Base-by-base conservation (phyloP, 2,113 vertebrate genomes). In the Sciurus niger region DNA sequence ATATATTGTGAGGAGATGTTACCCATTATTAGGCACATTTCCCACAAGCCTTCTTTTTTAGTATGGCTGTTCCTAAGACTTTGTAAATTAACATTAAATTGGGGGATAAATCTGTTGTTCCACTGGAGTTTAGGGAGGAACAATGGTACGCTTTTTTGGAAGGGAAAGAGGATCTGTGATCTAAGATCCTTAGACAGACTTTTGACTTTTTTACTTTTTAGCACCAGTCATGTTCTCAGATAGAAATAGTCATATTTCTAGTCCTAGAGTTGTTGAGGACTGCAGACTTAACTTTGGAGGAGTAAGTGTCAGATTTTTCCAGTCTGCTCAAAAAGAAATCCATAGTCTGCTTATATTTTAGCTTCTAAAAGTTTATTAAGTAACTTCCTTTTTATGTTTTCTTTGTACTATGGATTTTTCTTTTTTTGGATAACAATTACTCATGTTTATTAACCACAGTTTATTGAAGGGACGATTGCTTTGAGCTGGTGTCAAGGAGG, bases 401-500 rank as follows among this genome's bases (percentile, higher is more conserved):
- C 8, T 79, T 85, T 79, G 46, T 9, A 1, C 46, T 48, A 48
- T 48, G 46, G 9, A 7, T 48, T 48, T 48, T 48, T 48, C 7
- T 48, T 48, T 48, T 48, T 48, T 48, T 24, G 20, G n/a, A 85
- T 12, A 65, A 48, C 13, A 16, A n/a, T 51, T 67, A 84, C 53
- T 78, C 28, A 0, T 70, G 43, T 93, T 92, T 74, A 91, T 90
- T 89, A 85, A 94, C 73, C 46, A 90, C 53, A 77, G 67, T 34
- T 48, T 48, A 9, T 40, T 74, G 80, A 53, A 28, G 85, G 20
- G 40, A 79, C 67, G 85, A 92, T 91, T 89, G 94, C 63, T 89
- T 48, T 83, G 65, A 92, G 51, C 67, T 91, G 63, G 78, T 95
- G 60, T 88, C 48, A 91, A 74, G 77, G 55, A 84, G 46, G 72